A percentile compares a stretch with the other conserved stretches of the same genome.
These are phyloP conservation scores for Drosophila pruinosa DNA, from an alignment of 1,140 invertebrate species.

Conservation along the genomic window DNA sequence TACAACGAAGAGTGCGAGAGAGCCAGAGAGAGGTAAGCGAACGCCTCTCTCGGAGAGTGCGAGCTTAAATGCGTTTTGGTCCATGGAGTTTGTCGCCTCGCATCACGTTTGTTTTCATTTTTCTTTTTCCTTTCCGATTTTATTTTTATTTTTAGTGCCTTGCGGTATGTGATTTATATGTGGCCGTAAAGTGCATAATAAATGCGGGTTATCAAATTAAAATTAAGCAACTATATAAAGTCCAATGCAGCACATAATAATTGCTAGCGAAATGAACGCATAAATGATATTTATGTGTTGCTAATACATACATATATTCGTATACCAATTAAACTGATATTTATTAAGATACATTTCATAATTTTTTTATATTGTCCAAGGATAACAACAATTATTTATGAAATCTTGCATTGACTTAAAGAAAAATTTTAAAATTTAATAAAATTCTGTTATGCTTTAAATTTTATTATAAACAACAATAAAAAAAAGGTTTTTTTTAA, in stretches of 20 bases:
- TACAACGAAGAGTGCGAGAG: too few species aligned
- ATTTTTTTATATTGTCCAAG: too few species aligned
- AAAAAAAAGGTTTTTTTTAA: too few species aligned
- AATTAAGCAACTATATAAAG: constrained; percentile 40
- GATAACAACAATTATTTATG: too few species aligned
- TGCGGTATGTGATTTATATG: constrained; percentile 60
- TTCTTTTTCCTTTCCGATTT: constrained; percentile 39
- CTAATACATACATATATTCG: background rate
- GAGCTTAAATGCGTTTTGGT: background rate
- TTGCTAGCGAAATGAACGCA: background rate
- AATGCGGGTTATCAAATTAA: constrained; percentile 47
- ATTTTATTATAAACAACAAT: too few species aligned
- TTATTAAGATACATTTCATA: too few species aligned
- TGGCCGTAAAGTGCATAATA: constrained; percentile 47
- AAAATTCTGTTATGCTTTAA: too few species aligned
- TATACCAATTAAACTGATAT: background rate
- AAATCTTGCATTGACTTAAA: too few species aligned
- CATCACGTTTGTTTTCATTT: constrained; percentile 26
- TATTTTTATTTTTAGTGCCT: constrained; percentile 45
- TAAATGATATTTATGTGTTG: background rate
- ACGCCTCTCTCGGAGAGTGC: background rate
- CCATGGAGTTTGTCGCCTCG: background rate
- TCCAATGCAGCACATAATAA: background rate
- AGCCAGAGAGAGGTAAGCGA: background rate
- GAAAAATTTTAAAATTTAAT: too few species aligned